Conservation (phyloP, 2,113 vertebrate genomes). For the Mustela lutreola region DNA sequence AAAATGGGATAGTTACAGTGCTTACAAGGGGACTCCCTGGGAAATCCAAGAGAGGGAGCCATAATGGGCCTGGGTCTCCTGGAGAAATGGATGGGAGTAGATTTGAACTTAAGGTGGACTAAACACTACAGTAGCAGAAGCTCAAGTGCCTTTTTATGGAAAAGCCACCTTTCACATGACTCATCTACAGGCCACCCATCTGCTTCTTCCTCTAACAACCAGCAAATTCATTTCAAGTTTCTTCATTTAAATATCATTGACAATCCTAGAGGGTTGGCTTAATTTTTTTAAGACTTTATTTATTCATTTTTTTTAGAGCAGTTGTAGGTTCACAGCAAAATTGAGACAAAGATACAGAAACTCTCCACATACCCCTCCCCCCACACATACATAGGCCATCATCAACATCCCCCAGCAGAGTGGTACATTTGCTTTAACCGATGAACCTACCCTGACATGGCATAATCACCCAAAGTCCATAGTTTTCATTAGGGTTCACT, state of each 20-base stretch:
- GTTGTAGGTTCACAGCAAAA: background rate
- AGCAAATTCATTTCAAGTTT: conserved; percentile 56
- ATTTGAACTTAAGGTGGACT: conserved; percentile 17
- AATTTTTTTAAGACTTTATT: background rate
- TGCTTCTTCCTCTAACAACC: conserved; percentile 21
- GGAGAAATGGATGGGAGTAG: background rate
- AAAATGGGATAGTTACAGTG: background rate
- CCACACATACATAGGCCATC: background rate
- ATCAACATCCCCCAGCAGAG: background rate
- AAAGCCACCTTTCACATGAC: conserved; percentile 35
- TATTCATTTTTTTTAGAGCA: background rate
- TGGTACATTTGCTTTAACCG: background rate
- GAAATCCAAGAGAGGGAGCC: background rate
- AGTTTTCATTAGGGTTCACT: background rate
- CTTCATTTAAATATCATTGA: conserved; percentile 46
- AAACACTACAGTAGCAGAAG: conserved; percentile 6
- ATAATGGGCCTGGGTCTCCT: background rate
- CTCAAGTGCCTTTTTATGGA: background rate
- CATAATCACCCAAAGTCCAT: background rate
- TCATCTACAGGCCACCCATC: conserved; percentile 40
- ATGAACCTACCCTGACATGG: background rate
- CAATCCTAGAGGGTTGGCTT: background rate
- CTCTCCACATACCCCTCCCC: background rate
- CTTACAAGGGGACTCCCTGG: background rate
- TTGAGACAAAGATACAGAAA: background rate